Conservation (phyloP, 2,888 invertebrate species). For the Itoplectis maculator region DNA sequence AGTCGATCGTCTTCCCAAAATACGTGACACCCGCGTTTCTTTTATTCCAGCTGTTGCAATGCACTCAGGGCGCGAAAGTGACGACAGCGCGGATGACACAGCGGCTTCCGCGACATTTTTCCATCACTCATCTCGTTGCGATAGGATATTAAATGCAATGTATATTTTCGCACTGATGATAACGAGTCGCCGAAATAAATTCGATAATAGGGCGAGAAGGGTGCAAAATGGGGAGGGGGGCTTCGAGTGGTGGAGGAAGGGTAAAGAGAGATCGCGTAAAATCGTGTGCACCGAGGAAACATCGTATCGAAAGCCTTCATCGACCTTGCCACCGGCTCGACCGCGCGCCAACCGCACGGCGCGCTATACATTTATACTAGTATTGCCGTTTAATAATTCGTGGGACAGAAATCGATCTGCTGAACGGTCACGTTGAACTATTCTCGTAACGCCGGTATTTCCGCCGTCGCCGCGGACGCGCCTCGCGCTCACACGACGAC, state of each 20-base stretch:
- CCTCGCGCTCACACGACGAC: slow-evolving; percentile 27
- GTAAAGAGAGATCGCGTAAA: slow-evolving; percentile 39
- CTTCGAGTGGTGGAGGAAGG: too few species aligned
- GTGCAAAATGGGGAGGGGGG: not conserved
- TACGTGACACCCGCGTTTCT: not conserved
- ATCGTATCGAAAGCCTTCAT: slow-evolving; percentile 56
- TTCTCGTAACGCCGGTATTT: slow-evolving; percentile 73
- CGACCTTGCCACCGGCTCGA: slow-evolving; percentile 68
- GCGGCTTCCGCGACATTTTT: not conserved
- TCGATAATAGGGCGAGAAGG: not conserved
- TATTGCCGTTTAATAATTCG: slow-evolving; percentile 75
- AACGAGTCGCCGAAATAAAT: slow-evolving; percentile 16
- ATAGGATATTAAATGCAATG: not conserved
- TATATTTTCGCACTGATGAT: not conserved
- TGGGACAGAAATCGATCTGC: slow-evolving; percentile 74
- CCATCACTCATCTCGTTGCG: not conserved
- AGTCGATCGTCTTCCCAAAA: not conserved
- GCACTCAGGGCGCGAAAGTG: not conserved
- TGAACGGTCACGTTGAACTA: slow-evolving; percentile 77
- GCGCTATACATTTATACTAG: slow-evolving; percentile 47
- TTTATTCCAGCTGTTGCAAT: not conserved
- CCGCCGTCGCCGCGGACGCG: slow-evolving; percentile 66
- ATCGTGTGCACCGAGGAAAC: slow-evolving; percentile 37
- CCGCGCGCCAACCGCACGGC: not conserved
- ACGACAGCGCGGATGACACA: not conserved